Base-by-base conservation (phyloP, 1,140 invertebrate genomes). In the Rhopalosiphum maidis region DNA sequence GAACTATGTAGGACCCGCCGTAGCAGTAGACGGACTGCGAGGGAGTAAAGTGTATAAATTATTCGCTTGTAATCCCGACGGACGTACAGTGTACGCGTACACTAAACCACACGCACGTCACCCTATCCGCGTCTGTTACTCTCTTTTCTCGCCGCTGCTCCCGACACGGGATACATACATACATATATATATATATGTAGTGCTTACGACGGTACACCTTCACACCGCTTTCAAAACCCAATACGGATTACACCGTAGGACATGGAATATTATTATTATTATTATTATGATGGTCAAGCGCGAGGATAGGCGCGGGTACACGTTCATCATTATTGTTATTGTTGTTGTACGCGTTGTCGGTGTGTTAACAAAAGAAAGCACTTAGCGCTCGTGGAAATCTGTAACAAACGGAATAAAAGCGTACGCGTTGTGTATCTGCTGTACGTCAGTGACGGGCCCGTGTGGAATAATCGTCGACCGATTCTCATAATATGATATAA, bases 351-450 rank as follows among this genome's bases (percentile, higher is more conserved):
- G 46, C 30, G 35, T 21, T 89, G 35, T 89, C 48, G 51, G 48
- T 1, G 88, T n/a, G 37, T 90, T 89, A 35, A 90, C 89, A 90
- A 90, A 90, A 68, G 54, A 90, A 90, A 90, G 89, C 89, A 90
- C 89, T 90, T 90, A 90, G 54, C 37, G 88, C 54, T 23, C 51
- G 54, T 23, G 51, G 23, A 43, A 43, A 43, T 90, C 37, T 11
- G 37, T 3, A 68, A 89, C 87, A 35, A 51, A n/a, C 43, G 46
- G 48, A 89, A n/a, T n/a, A 77, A 35, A 9, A 77, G 15, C n/a
- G 30, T 77, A 77, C 30, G 0, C 60, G 60, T 77, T 77, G 18
- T 77, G 60, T 77, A 30, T 30, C 30, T 15, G 60, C 25, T 77
- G n/a, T 15, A 77, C n/a, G n/a, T 15, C 60, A 77, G 60, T 18